These are phyloP conservation scores for Delia radicum DNA, from an alignment of 1,140 invertebrate species.

Conservation along the genomic window DNA sequence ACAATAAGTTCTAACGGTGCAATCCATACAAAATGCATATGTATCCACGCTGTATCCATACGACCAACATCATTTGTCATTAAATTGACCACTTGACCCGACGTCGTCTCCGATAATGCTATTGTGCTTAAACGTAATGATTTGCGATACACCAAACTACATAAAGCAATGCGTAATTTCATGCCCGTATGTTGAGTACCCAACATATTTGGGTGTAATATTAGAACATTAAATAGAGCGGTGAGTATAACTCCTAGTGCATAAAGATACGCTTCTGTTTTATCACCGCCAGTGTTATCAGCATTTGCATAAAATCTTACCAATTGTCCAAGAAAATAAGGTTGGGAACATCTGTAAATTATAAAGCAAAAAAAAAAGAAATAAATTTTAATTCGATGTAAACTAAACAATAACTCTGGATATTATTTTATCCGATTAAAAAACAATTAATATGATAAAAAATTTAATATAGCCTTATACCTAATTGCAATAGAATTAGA, in stretches of 20 bases:
- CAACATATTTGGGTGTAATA: no score
- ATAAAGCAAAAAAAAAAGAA: slow-evolving; percentile 59
- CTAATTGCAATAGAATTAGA: no score
- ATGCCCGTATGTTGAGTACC: slow-evolving; percentile 73
- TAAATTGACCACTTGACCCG: slow-evolving; percentile 92
- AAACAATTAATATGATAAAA: no score
- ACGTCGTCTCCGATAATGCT: no score
- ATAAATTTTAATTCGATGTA: no score
- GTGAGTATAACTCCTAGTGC: slow-evolving; percentile 68
- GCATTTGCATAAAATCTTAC: slow-evolving; percentile 67
- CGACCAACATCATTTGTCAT: slow-evolving; percentile 86
- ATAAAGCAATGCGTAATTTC: slow-evolving; percentile 79
- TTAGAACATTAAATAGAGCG: slow-evolving; percentile 71
- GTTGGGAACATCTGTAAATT: slow-evolving; percentile 72
- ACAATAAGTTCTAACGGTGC: slow-evolving; percentile 79
- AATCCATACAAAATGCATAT: slow-evolving; percentile 77
- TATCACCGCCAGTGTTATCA: slow-evolving; percentile 52
- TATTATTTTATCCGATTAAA: no score
- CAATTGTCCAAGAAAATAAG: slow-evolving; percentile 70
- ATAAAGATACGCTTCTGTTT: slow-evolving; percentile 65
- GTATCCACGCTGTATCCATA: slow-evolving; percentile 68
- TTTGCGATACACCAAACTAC: no score
- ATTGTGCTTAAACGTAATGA: slow-evolving; percentile 68
- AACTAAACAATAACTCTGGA: no score
- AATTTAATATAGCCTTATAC: no score